Evolutionary conservation across 2,113 vertebrate genomes (phyloP).

Genomic region (Zootoca vivipara): DNA sequence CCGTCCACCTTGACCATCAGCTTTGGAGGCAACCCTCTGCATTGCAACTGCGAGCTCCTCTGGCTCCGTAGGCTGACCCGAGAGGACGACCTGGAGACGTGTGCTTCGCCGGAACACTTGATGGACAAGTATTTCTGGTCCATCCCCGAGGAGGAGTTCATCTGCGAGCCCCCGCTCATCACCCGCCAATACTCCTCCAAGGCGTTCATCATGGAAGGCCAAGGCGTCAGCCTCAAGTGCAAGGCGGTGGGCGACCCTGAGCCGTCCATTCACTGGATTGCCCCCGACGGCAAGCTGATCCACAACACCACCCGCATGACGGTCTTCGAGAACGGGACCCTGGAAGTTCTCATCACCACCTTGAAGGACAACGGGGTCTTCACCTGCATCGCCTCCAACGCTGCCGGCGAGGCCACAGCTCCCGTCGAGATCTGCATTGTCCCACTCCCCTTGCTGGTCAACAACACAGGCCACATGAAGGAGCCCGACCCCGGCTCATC

Average conservation of each 20-base stretch:
- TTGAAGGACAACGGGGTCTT: slow-evolving; percentile 90
- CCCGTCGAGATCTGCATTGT: slow-evolving; percentile 87
- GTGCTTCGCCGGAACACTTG: slow-evolving; percentile 89
- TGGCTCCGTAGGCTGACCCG: slow-evolving; percentile 88
- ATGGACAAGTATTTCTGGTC: slow-evolving; percentile 94
- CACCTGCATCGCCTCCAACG: slow-evolving; percentile 93
- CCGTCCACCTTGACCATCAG: slow-evolving; percentile 84
- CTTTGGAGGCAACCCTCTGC: slow-evolving; percentile 91
- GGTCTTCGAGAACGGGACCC: slow-evolving; percentile 85
- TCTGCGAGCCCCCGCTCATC: slow-evolving; percentile 88
- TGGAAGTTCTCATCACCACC: slow-evolving; percentile 92
- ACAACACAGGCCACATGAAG: slow-evolving; percentile 83
- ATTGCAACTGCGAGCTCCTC: slow-evolving; percentile 93
- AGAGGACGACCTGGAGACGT: slow-evolving; percentile 91
- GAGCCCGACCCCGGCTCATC: slow-evolving; percentile 86
- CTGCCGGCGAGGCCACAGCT: slow-evolving; percentile 87
- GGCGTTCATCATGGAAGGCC: slow-evolving; percentile 87
- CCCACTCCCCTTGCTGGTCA: slow-evolving; percentile 86
- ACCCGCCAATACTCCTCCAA: slow-evolving; percentile 83
- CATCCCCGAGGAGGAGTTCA: slow-evolving; percentile 92
- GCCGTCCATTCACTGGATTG: slow-evolving; percentile 90
- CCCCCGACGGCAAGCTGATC: slow-evolving; percentile 88
- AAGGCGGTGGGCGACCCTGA: slow-evolving; percentile 89
- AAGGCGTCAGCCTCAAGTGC: slow-evolving; percentile 87
- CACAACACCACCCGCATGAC: slow-evolving; percentile 87